These are phyloP conservation scores for Myrmophylax atrothorax DNA, from an alignment of 2,113 vertebrate genomes.

Conservation along the genomic window DNA sequence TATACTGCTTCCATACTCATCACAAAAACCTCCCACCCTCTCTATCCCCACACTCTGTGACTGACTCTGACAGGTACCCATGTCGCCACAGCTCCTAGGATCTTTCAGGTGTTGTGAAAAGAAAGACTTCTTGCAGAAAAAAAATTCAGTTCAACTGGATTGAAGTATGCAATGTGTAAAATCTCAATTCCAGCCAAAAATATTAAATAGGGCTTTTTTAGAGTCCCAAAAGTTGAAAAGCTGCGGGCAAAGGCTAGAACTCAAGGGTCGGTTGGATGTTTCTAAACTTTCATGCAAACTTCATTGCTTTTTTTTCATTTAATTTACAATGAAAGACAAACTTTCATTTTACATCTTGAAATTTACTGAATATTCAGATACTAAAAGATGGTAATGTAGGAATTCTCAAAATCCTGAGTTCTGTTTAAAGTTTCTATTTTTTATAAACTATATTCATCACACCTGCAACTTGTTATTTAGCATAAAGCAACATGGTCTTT, in stretches of 20 bases:
- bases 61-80: neutral
- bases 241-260: neutral
- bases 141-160: neutral
- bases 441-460: neutral
- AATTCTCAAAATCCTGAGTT: neutral
- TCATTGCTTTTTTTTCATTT: neutral
- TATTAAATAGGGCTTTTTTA: neutral
- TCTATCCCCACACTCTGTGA: fast-evolving
- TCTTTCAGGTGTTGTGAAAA: neutral
- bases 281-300: neutral
- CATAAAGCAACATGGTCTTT: neutral
- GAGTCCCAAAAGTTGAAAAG: neutral
- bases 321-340: neutral
- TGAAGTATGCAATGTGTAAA: neutral
- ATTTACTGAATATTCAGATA: neutral
- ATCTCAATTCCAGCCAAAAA: neutral
- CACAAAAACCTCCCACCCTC: neutral
- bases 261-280: neutral
- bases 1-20: neutral
- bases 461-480: neutral
- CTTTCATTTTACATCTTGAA: neutral
- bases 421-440: neutral
- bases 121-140: neutral
- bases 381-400: neutral
- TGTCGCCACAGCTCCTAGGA: neutral